phyloP scores from a whole-genome alignment of 2,797 vertebrate species.

The Acanthornis magna region DNA sequence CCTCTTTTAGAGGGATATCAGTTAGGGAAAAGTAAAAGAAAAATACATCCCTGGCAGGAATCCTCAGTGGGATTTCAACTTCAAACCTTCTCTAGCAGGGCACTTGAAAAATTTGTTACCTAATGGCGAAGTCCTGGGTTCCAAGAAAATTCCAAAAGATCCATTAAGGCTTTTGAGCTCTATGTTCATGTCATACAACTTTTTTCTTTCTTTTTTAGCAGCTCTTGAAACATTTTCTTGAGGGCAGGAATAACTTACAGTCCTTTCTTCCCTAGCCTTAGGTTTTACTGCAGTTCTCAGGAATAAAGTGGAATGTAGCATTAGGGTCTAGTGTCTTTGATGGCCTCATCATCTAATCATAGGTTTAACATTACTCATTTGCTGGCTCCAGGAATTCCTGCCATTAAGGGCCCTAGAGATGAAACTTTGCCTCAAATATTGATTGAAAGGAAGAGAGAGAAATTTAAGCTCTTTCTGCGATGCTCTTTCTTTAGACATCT shows the following conservation, averaged over 20 bases:
- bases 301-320: constrained; percentile 79
- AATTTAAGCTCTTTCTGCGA: constrained; percentile 81
- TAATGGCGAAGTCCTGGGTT: constrained; percentile 68
- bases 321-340: constrained; percentile 80
- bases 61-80: constrained; percentile 72
- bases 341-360: constrained; percentile 84
- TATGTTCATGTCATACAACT: constrained; percentile 53
- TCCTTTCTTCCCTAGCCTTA: constrained; percentile 71
- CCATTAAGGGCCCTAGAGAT: constrained; percentile 93
- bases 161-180: constrained; percentile 27
- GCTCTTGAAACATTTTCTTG: constrained; percentile 70
- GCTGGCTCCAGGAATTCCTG: constrained; percentile 90
- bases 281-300: constrained; percentile 83
- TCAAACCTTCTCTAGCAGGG: constrained; percentile 71
- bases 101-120: constrained; percentile 72
- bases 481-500: constrained; percentile 72
- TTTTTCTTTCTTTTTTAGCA: constrained; percentile 5
- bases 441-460: constrained; percentile 88
- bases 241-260: constrained; percentile 56
- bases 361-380: constrained; percentile 94
- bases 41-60: constrained; percentile 67
- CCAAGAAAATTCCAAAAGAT: constrained; percentile 63
- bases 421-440: constrained; percentile 94
- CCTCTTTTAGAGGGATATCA: constrained; percentile 58
- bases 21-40: constrained; percentile 61